These are phyloP conservation scores for Cyanoliseus patagonus DNA, from an alignment of 2,113 vertebrate species.

Conservation along the genomic window DNA sequence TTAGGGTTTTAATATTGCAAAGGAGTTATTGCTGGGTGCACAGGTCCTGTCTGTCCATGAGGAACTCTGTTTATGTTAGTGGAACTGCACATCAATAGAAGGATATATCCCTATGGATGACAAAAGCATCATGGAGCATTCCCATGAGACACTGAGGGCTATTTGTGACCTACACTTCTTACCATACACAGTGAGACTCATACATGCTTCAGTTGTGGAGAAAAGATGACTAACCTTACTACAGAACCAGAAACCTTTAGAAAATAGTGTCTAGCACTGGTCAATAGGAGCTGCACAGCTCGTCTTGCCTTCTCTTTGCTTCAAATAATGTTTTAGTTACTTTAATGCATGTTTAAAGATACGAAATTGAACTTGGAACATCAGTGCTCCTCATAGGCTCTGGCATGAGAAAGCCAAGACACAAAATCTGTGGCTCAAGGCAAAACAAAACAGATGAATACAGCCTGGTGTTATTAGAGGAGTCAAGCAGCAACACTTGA, in stretches of 20 bases:
- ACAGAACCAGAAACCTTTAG: neutral
- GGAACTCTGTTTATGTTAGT: neutral
- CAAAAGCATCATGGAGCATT: neutral
- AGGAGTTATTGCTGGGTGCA: neutral
- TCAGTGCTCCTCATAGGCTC: neutral
- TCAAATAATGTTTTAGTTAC: neutral
- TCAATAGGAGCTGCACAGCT: neutral
- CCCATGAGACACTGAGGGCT: neutral
- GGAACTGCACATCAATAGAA: neutral
- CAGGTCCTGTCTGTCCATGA: neutral
- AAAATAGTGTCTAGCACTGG: neutral
- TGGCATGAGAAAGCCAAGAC: neutral
- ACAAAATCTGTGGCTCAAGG: neutral
- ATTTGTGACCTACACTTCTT: neutral
- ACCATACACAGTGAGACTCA: neutral
- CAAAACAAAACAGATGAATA: neutral
- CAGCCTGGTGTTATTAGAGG: neutral
- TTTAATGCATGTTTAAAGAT: neutral
- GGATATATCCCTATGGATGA: neutral
- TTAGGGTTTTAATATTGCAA: neutral
- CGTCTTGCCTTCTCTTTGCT: neutral
- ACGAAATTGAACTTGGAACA: neutral
- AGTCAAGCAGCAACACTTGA: neutral
- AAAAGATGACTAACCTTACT: neutral
- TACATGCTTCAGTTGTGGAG: rapidly evolving